These are phyloP conservation scores for Pelvicachromis taeniatus DNA, from an alignment of 2,113 vertebrate genomes.

Conservation along the genomic window DNA sequence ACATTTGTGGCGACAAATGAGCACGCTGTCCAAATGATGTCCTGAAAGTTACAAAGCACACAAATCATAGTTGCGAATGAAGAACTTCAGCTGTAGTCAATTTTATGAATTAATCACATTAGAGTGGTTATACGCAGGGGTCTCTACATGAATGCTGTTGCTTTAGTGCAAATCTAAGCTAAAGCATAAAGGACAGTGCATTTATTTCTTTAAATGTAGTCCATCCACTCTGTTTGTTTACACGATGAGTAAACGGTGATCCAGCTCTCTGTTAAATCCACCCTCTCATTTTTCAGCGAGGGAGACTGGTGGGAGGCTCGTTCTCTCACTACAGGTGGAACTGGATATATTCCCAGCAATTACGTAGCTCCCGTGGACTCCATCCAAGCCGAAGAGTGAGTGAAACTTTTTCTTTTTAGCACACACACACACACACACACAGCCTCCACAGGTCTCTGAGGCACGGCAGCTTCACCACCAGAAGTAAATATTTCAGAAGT, in stretches of 20 bases:
- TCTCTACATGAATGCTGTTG: background rate
- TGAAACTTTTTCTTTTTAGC: slow-evolving; percentile 33
- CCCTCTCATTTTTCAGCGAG: slow-evolving; percentile 77
- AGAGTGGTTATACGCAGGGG: background rate
- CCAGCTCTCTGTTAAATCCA: background rate
- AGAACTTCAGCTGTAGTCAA: background rate
- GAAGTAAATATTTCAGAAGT: slow-evolving; percentile 12
- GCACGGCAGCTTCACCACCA: background rate
- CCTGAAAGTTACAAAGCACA: background rate
- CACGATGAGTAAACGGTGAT: background rate
- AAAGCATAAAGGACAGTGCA: background rate
- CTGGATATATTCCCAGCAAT: slow-evolving; percentile 98
- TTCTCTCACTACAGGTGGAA: slow-evolving; percentile 93
- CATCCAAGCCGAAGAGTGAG: slow-evolving; percentile 98
- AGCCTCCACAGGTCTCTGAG: background rate
- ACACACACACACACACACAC: background rate
- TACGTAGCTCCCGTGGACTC: slow-evolving; percentile 98
- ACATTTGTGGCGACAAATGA: background rate
- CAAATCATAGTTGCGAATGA: background rate
- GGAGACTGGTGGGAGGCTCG: slow-evolving; percentile 99
- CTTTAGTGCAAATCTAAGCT: background rate
- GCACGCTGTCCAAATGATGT: background rate
- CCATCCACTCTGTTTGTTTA: background rate
- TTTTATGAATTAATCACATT: background rate
- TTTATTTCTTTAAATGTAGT: background rate